Evolutionary conservation across 2,797 vertebrate species (phyloP), one percentile per base, ranked within the genome.

Genomic region (Enteromius anoplus): DNA sequence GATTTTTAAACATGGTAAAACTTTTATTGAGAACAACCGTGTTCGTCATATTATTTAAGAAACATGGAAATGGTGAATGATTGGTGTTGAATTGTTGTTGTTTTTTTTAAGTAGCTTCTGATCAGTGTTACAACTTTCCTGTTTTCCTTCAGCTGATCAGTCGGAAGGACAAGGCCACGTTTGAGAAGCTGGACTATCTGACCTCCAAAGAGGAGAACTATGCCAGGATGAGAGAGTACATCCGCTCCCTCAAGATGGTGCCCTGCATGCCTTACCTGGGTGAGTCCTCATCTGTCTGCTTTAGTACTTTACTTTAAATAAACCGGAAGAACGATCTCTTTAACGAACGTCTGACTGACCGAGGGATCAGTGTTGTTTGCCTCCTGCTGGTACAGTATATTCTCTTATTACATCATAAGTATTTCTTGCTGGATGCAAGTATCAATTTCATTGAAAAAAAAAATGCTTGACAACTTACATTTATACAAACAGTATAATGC

Each of bases 161-260:
- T 90, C 93, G 97, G 65, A 98, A 98, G 90, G 97, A 97, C 90
- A 98, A 97, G 90, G 92, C 96, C 75, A 96, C 95, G 0, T 97
- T 97, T 91, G 97, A 98, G 89, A 98, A 98, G 89, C 86, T 98
- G 42, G 96, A 98, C 92, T 97, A 95, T 86, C 91, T 98, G 88
- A 95, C 97, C 26, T 96, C 96, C 17, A 98, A 98, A 85, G 97
- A 98, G 86, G 96, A 98, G 89, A 98, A 98, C 89, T 97, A 97
- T 89, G 97, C 95, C 84, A 92, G 96, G 86, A 96, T 96, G 88
- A 95, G 97, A 58, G 96, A 98, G 34, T 96, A 97, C 83, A 97
- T 97, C 86, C 94, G 95, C 88, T 96, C 96, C 80, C 90, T 98
- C 84, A 97, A 96, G 94, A 97, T 97, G 95, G 96, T 96, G 65